Evolutionary conservation across 2,113 vertebrate species (phyloP).

Genomic region (Platysternon megacephalum): DNA sequence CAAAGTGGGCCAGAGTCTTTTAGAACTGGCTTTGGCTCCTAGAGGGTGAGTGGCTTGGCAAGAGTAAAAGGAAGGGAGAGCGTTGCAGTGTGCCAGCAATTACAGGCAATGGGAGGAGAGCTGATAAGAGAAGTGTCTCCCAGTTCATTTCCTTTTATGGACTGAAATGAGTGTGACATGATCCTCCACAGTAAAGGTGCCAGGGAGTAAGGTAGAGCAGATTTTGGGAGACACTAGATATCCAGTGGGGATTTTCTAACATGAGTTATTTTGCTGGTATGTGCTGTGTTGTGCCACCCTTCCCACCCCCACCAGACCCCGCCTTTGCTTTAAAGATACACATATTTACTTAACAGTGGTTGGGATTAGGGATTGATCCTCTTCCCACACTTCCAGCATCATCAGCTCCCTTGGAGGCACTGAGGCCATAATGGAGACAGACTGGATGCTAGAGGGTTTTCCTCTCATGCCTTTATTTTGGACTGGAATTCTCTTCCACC

Average conservation of each 20-base stretch:
- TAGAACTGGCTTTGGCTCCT: slow-evolving; percentile 1
- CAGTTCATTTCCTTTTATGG: slow-evolving; percentile 15
- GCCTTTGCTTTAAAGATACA: not conserved
- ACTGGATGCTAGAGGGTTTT: not conserved
- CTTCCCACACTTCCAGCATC: not conserved
- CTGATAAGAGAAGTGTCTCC: not conserved
- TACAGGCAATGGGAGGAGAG: not conserved
- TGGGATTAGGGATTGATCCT: not conserved
- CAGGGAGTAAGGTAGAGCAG: rapidly evolving
- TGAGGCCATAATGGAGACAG: not conserved
- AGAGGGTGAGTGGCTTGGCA: not conserved
- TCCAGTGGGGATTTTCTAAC: not conserved
- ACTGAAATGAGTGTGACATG: rapidly evolving
- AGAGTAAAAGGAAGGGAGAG: not conserved
- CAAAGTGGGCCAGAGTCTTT: not conserved
- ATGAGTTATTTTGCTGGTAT: not conserved
- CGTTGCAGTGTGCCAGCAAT: not conserved
- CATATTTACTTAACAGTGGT: not conserved
- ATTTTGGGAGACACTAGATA: rapidly evolving
- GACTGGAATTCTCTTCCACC: not conserved
- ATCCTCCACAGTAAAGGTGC: rapidly evolving
- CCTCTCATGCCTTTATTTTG: not conserved
- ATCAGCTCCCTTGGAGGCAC: not conserved
- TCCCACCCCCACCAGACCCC: not conserved
- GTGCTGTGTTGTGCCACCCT: not conserved